Conservation (phyloP, 2,888 invertebrate genomes). For the Spodoptera exigua region DNA sequence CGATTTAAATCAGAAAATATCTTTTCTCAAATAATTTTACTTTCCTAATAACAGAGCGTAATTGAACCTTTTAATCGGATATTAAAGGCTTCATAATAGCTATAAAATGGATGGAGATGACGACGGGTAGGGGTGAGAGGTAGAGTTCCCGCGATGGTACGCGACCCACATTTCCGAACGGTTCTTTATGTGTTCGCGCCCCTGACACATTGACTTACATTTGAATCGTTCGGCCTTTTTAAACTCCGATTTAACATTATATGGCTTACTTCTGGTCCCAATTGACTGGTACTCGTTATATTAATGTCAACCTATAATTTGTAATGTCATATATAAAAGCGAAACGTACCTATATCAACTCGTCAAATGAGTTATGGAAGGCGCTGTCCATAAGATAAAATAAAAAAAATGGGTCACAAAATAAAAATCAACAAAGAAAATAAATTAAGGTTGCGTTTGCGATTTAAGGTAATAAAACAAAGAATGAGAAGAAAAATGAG, state of each 20-base stretch:
- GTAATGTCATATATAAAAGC: conserved; percentile 1
- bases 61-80: conserved; percentile 34
- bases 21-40: too few species aligned
- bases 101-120: conserved; percentile 40
- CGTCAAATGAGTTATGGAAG: too few species aligned
- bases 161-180: conserved; percentile 69
- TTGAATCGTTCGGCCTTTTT: conserved; percentile 65
- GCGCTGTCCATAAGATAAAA: too few species aligned
- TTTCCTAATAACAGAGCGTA: conserved; percentile 13
- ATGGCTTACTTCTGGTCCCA: conserved; percentile 57
- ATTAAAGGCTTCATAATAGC: conserved; percentile 36
- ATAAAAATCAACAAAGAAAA: too few species aligned
- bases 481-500: conserved; percentile 22
- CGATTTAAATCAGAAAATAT: too few species aligned
- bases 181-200: conserved; percentile 66
- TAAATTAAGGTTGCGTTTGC: too few species aligned
- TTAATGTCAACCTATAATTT: neutral
- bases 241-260: conserved; percentile 45
- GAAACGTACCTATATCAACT: neutral
- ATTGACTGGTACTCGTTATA: conserved; percentile 24
- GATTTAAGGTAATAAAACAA: conserved; percentile 21
- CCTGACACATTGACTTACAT: conserved; percentile 78
- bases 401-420: too few species aligned
- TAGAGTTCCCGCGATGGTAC: conserved; percentile 48
- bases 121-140: conserved; percentile 44